A percentile compares a stretch with the other conserved stretches of the same genome.
Conservation (phyloP, 2,797 vertebrate genomes). For the Epinephelus malabaricus region DNA sequence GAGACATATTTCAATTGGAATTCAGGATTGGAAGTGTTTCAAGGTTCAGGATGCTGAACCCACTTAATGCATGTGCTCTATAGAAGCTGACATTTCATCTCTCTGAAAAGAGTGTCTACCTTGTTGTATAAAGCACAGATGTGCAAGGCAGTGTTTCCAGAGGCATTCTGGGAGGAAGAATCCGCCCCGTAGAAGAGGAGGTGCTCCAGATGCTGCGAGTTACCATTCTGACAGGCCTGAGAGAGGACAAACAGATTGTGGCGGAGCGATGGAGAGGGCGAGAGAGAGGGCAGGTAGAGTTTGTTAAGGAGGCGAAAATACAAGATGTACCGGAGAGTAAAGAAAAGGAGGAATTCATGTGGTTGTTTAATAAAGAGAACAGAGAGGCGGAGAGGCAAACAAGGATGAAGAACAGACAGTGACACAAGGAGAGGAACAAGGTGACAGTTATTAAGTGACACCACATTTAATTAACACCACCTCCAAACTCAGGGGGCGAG, state of each 20-base stretch:
- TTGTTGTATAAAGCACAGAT: slow-evolving; percentile 97
- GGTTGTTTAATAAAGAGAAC: slow-evolving; percentile 28
- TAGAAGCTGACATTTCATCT: neutral
- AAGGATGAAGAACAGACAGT: slow-evolving; percentile 18
- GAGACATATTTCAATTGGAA: neutral
- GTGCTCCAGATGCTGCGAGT: slow-evolving; percentile 94
- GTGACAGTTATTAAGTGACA: slow-evolving; percentile 55
- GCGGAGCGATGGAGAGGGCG: neutral
- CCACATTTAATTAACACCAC: slow-evolving; percentile 72
- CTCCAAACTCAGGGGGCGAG: slow-evolving; percentile 54
- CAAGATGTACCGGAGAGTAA: neutral
- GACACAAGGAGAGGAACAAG: slow-evolving; percentile 31
- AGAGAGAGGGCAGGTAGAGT: neutral
- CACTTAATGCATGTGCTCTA: neutral
- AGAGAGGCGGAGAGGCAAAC: slow-evolving; percentile 15
- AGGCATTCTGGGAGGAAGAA: slow-evolving; percentile 93
- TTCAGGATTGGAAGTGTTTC: neutral
- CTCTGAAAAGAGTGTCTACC: slow-evolving; percentile 76
- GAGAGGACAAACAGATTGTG: slow-evolving; percentile 49
- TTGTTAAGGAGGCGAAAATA: neutral
- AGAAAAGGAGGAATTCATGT: slow-evolving; percentile 13
- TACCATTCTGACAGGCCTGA: slow-evolving; percentile 94
- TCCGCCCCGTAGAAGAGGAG: slow-evolving; percentile 95
- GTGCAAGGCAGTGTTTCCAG: slow-evolving; percentile 96
- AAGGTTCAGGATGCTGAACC: neutral